Conservation (phyloP, 2,797 vertebrate species). For the Cryptoprocta ferox region DNA sequence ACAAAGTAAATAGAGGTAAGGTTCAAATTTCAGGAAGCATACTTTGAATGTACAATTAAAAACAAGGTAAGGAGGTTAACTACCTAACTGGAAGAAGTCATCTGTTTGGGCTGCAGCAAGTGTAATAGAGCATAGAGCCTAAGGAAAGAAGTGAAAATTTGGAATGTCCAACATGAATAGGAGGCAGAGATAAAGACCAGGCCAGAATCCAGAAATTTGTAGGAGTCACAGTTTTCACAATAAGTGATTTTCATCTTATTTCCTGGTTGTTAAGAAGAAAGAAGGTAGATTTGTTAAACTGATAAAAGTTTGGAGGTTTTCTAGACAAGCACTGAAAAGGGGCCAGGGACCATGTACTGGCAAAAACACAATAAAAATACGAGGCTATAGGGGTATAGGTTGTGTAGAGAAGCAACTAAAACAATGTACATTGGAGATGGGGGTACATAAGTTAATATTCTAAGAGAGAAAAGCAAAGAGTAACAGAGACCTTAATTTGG, state of each 20-base stretch:
- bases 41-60: not conserved
- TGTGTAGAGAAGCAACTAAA: not conserved
- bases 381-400: no score
- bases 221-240: not conserved
- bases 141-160: not conserved
- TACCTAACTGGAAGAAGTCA: not conserved
- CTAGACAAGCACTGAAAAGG: not conserved
- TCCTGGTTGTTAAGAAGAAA: not conserved
- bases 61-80: not conserved
- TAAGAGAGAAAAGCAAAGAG: not conserved
- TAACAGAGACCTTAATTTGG: not conserved
- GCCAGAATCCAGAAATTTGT: not conserved
- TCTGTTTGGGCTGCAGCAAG: not conserved
- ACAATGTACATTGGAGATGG: not conserved
- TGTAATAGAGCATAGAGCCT: not conserved
- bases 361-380: not conserved
- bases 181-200: not conserved
- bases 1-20: not conserved
- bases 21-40: not conserved
- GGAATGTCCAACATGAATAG: not conserved
- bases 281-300: not conserved
- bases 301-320: not conserved
- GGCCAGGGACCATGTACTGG: not conserved
- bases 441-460: not conserved
- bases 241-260: not conserved